A percentile compares a stretch with the other conserved stretches of the same genome.
phyloP scores from a whole-genome alignment of 2,113 vertebrate species.

The Tragelaphus buxtoni region DNA sequence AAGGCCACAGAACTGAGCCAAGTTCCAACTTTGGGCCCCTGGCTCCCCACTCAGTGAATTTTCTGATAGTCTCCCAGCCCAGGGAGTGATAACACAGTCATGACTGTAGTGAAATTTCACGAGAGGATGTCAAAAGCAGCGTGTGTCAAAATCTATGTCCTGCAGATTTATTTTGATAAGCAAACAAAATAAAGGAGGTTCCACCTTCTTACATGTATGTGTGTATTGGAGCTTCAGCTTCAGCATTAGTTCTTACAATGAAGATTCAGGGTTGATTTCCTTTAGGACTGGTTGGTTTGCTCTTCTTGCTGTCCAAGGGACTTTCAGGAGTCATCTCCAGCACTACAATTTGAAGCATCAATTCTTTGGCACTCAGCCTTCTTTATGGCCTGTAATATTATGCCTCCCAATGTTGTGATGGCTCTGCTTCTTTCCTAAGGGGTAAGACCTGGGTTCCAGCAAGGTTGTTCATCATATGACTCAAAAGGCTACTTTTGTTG shows the following conservation, averaged over 20 bases:
- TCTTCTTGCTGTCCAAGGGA: background rate
- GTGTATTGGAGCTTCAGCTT: background rate
- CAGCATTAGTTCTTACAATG: background rate
- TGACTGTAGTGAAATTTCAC: background rate
- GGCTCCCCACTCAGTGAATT: background rate
- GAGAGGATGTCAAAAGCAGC: background rate
- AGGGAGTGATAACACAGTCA: background rate
- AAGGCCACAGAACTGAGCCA: background rate
- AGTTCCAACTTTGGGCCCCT: background rate
- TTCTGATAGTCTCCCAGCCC: background rate
- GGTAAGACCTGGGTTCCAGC: background rate
- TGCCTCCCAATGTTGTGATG: too few relatives aligned
- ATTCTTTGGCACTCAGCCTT: background rate
- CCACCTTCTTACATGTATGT: background rate
- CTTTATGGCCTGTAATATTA: background rate
- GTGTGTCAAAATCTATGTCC: background rate
- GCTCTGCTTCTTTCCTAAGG: background rate
- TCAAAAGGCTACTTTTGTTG: background rate
- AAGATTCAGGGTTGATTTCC: background rate
- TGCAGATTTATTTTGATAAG: background rate
- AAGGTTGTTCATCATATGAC: background rate
- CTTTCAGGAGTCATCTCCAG: background rate
- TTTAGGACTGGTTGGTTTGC: background rate
- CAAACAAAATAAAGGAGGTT: background rate
- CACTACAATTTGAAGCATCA: background rate